Conservation (phyloP, 2,888 invertebrate species). For the Folsomia candida region DNA sequence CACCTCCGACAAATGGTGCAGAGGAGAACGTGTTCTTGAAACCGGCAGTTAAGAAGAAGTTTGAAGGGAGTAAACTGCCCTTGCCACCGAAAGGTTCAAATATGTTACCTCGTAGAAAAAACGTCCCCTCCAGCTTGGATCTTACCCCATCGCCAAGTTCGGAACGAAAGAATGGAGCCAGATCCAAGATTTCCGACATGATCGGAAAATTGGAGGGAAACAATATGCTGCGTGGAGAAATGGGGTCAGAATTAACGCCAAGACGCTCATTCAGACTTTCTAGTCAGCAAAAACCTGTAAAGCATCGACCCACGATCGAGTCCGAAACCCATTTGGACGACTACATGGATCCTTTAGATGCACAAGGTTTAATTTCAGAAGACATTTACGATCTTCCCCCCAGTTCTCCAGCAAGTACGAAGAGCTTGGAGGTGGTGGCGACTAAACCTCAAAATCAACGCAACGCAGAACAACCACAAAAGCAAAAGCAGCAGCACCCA, state of each 20-base stretch:
- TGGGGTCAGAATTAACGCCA: conserved; percentile 34
- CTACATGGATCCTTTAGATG: conserved; percentile 49
- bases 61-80: conserved; percentile 45
- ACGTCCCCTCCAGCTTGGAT: conserved; percentile 5
- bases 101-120: background rate
- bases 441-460: conserved; percentile 34
- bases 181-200: conserved; percentile 49
- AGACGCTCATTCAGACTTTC: conserved; percentile 34
- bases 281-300: conserved; percentile 25
- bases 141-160: conserved; percentile 8
- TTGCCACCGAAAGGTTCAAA: conserved; percentile 26
- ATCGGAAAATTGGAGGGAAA: conserved; percentile 48
- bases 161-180: conserved; percentile 27
- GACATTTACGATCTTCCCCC: conserved; percentile 51
- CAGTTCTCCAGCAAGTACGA: conserved; percentile 14
- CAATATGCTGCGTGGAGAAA: conserved; percentile 35
- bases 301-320: background rate
- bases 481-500: background rate
- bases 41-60: conserved; percentile 23
- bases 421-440: background rate
- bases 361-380: conserved; percentile 43
- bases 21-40: background rate
- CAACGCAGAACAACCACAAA: conserved; percentile 21
- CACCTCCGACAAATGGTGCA: background rate
- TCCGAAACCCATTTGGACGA: conserved; percentile 45